These are phyloP conservation scores for Acropora tenuis DNA, from an alignment of 64 coral and sea anemone genomes.

Conservation along the genomic window DNA sequence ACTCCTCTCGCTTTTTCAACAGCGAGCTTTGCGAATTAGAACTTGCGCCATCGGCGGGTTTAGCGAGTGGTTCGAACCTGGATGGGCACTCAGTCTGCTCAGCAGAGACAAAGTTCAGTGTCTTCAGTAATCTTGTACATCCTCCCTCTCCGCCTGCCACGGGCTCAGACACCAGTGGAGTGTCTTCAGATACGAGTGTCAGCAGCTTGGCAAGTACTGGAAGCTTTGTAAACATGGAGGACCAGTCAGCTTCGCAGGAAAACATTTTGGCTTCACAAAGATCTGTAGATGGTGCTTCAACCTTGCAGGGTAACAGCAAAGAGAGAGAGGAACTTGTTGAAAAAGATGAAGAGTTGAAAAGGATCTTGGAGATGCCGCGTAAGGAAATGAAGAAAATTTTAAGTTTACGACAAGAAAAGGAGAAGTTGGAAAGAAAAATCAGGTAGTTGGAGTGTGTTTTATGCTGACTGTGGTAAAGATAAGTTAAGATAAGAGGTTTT, in stretches of 20 bases:
- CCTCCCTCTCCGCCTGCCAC: not conserved
- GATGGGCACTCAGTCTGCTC: not conserved
- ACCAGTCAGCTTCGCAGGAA: not conserved
- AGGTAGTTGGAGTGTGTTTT: not conserved
- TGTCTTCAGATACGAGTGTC: not conserved
- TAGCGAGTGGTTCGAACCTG: not conserved
- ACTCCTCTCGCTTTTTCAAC: not conserved
- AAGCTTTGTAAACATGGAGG: not conserved
- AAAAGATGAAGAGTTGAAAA: constrained; percentile 13
- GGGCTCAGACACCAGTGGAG: constrained; percentile 26
- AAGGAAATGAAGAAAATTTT: constrained; percentile 25
- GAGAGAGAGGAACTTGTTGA: constrained; percentile 7
- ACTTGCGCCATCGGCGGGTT: not conserved
- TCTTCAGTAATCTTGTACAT: not conserved
- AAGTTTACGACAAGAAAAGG: constrained; percentile 33
- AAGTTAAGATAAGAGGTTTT: not conserved
- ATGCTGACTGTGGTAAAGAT: too few relatives aligned
- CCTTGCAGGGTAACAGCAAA: not conserved
- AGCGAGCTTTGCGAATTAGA: not conserved
- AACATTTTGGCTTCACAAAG: not conserved
- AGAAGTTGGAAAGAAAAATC: constrained; percentile 48
- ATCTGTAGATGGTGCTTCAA: not conserved
- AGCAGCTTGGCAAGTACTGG: constrained; percentile 5
- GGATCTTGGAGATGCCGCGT: constrained; percentile 8
- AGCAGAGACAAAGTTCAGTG: not conserved